Evolutionary conservation across 2,888 invertebrate species (phyloP).

Genomic region (Cyaniris semiargus): DNA sequence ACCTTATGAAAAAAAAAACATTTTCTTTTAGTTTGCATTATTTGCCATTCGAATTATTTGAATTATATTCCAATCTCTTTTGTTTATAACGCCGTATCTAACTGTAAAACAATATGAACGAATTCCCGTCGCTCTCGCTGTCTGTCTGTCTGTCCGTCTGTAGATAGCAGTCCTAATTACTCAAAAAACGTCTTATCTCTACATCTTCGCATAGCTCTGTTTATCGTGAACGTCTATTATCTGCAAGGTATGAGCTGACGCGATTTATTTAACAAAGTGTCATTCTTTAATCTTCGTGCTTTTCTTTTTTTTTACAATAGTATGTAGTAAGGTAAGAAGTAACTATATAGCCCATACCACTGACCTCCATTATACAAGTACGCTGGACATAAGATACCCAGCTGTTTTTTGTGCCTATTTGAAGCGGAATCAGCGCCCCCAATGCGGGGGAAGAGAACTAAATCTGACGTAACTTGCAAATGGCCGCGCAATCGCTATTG

Average conservation of each 20-base stretch:
- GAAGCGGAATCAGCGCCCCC: no score
- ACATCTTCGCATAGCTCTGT: conserved; percentile 50
- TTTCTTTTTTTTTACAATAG: no score
- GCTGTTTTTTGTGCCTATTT: no score
- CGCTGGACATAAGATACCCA: no score
- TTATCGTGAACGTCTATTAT: conserved; percentile 46
- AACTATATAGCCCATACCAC: no score
- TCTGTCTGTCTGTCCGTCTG: conserved; percentile 18
- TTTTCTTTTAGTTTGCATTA: not conserved
- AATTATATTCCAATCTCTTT: not conserved
- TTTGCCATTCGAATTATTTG: not conserved
- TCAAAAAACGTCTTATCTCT: conserved; percentile 56
- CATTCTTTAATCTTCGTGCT: not conserved
- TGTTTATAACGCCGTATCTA: conserved; percentile 1
- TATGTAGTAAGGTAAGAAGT: no score
- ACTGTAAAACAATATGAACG: conserved; percentile 20
- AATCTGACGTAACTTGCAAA: no score
- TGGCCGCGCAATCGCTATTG: no score
- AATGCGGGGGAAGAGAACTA: no score
- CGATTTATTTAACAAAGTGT: conserved; percentile 2
- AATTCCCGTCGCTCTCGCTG: conserved; percentile 17
- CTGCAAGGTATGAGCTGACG: conserved; percentile 41
- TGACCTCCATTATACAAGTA: no score
- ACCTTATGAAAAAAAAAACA: no score
- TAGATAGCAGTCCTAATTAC: conserved; percentile 52